phyloP scores from a whole-genome alignment of 2,888 invertebrate genomes.

The Eurytoma californica region DNA sequence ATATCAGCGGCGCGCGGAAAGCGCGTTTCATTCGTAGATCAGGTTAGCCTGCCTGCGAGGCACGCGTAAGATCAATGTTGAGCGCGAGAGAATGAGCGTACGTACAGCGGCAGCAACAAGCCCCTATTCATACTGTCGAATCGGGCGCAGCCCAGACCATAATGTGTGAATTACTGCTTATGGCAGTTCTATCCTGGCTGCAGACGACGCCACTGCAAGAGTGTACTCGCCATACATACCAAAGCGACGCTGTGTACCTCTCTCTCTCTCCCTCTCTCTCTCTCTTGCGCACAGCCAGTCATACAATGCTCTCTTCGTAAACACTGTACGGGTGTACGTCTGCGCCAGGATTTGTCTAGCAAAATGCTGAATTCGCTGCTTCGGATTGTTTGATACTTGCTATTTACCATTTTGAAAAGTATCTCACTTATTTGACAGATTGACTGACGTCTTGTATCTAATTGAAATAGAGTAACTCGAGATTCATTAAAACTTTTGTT shows the following conservation, averaged over 20 bases:
- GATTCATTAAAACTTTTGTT: too few relatives aligned
- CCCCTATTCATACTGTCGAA: slow-evolving; percentile 43
- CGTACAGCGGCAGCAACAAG: background rate
- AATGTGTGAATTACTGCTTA: slow-evolving; percentile 62
- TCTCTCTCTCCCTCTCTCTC: background rate
- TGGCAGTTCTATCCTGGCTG: slow-evolving; percentile 48
- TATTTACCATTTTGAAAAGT: too few relatives aligned
- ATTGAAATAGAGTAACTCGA: too few relatives aligned
- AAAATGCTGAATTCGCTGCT: too few relatives aligned
- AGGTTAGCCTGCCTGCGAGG: slow-evolving; percentile 59
- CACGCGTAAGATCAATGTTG: slow-evolving; percentile 59
- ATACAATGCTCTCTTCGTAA: slow-evolving; percentile 10
- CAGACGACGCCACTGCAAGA: background rate
- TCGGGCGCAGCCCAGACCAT: slow-evolving; percentile 52
- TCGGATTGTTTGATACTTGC: too few relatives aligned
- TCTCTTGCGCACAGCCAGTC: background rate
- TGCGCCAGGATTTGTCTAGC: too few relatives aligned
- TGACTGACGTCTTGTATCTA: too few relatives aligned
- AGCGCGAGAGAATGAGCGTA: slow-evolving; percentile 39
- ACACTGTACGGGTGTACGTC: background rate
- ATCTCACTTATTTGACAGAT: too few relatives aligned
- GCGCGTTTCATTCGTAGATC: slow-evolving; percentile 63
- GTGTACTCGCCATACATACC: background rate
- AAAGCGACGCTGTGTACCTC: background rate
- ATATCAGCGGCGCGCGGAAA: slow-evolving; percentile 21